A percentile compares a stretch with the other conserved stretches of the same genome.
These are phyloP conservation scores for Alviniconcha strummeri DNA, from an alignment of 2,888 invertebrate genomes.

Conservation along the genomic window DNA sequence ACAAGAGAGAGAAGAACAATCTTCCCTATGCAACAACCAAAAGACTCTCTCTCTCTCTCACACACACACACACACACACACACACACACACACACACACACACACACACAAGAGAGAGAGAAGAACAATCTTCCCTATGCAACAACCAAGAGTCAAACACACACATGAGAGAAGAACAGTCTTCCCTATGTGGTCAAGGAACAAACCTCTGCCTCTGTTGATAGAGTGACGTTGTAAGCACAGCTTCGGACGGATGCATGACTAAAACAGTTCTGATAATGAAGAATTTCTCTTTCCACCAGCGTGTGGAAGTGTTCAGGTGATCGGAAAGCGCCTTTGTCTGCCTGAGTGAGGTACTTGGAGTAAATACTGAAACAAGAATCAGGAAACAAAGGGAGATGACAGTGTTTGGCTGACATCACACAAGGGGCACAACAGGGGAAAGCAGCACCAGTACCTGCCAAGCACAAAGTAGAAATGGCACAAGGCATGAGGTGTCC, in stretches of 20 bases:
- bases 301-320: conserved; percentile 42
- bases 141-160: too few species aligned
- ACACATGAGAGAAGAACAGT: too few species aligned
- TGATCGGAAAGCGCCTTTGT: conserved; percentile 22
- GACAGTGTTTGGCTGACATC: too few species aligned
- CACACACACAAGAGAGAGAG: conserved; percentile 1
- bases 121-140: too few species aligned
- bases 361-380: conserved; percentile 41
- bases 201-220: conserved; percentile 6
- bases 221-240: conserved; percentile 41
- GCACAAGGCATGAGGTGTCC: too few species aligned
- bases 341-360: conserved; percentile 42
- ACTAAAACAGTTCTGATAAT: conserved; percentile 42
- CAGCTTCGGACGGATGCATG: conserved; percentile 41
- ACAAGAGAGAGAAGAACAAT: neutral
- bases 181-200: neutral
- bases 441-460: too few species aligned
- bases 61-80: conserved; percentile 5
- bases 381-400: neutral
- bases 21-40: neutral
- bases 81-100: neutral
- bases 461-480: too few species aligned
- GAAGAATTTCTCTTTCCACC: conserved; percentile 27
- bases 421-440: too few species aligned
- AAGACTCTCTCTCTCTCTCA: neutral